Evolutionary conservation across 2,113 vertebrate genomes (phyloP).

Genomic region (Uria aalge): DNA sequence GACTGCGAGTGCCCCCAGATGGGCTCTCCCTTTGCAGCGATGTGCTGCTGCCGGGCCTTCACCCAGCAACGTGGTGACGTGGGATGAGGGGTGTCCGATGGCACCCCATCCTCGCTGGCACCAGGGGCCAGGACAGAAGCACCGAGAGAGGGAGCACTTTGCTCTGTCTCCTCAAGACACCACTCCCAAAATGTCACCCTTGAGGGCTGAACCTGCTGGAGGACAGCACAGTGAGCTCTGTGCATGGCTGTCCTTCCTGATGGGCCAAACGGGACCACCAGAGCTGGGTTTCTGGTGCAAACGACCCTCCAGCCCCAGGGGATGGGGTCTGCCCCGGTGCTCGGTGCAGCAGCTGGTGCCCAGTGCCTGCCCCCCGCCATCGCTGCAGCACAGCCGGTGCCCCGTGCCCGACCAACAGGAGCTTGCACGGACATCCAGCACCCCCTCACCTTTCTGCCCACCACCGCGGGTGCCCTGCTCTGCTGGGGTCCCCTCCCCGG

Average conservation of each 20-base stretch:
- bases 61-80: not conserved
- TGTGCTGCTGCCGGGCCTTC: not conserved
- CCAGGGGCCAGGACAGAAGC: not conserved
- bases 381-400: fast-evolving
- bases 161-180: not conserved
- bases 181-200: not conserved
- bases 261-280: fast-evolving
- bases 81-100: not conserved
- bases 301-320: fast-evolving
- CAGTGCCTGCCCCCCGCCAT: not conserved
- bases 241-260: not conserved
- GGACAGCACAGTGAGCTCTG: not conserved
- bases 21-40: not conserved
- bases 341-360: fast-evolving
- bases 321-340: not conserved
- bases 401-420: not conserved
- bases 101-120: not conserved
- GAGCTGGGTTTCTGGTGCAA: not conserved
- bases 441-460: not conserved
- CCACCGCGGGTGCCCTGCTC: not conserved
- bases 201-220: fast-evolving
- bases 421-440: not conserved
- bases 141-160: not conserved
- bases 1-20: not conserved
- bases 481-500: not conserved